A percentile compares a stretch with the other conserved stretches of the same genome.
phyloP scores from a whole-genome alignment of 2,797 vertebrate genomes.

The Enteromius trimaculatus region DNA sequence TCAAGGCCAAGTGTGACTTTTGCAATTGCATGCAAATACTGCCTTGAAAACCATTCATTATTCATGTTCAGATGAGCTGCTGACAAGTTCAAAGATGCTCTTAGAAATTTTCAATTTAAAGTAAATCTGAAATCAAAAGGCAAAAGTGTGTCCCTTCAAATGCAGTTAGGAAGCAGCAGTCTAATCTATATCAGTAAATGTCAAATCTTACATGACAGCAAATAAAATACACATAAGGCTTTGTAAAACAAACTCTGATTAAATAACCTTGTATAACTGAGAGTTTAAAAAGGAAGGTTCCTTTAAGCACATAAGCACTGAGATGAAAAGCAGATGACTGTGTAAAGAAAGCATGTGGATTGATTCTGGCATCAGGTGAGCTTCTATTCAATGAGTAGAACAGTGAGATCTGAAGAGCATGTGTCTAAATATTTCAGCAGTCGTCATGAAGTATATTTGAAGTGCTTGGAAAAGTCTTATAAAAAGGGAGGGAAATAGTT shows the following conservation, averaged over 20 bases:
- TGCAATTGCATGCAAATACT: not conserved
- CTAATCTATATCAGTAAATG: not conserved
- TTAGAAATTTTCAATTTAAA: not conserved
- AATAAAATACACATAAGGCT: not conserved
- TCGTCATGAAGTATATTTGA: not conserved
- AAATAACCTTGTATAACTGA: slow-evolving; percentile 21
- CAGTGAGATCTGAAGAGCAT: slow-evolving; percentile 24
- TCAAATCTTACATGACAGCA: not conserved
- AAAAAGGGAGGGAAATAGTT: slow-evolving; percentile 4
- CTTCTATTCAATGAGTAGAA: slow-evolving; percentile 32
- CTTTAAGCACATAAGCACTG: not conserved
- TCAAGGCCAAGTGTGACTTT: slow-evolving; percentile 16
- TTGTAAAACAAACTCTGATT: slow-evolving; percentile 8
- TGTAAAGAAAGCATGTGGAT: slow-evolving; percentile 13
- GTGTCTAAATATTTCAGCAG: slow-evolving; percentile 25
- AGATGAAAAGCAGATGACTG: slow-evolving; percentile 14
- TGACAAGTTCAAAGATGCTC: not conserved
- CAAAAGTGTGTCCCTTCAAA: not conserved
- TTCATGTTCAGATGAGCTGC: not conserved
- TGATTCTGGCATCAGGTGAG: slow-evolving; percentile 33
- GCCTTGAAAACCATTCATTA: not conserved
- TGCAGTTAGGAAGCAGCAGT: not conserved
- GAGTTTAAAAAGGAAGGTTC: slow-evolving; percentile 14
- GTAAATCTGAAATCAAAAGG: not conserved
- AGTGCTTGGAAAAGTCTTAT: not conserved